Evolutionary conservation across 2,797 vertebrate species (phyloP).

Genomic region (Eidolon dupreanum): DNA sequence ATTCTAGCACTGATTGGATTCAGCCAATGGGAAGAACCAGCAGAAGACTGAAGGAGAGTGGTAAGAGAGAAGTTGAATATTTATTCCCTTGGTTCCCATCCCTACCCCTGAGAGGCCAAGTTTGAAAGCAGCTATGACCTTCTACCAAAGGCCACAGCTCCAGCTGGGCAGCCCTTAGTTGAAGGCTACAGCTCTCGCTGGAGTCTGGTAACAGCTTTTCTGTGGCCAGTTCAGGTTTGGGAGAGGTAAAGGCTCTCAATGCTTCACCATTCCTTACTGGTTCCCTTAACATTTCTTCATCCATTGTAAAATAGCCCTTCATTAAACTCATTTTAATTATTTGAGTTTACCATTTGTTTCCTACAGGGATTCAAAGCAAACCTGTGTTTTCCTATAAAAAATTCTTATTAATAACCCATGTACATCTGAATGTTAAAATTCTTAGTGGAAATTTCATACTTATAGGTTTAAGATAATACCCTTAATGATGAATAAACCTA

Average conservation of each 20-base stretch:
- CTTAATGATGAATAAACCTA: not conserved
- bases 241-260: not conserved
- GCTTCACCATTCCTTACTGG: not conserved
- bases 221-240: not conserved
- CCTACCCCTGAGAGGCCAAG: not conserved
- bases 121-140: not conserved
- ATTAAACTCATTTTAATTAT: slow-evolving; percentile 36
- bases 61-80: not conserved
- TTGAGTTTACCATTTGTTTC: slow-evolving; percentile 47
- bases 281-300: not conserved
- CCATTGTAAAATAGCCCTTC: not conserved
- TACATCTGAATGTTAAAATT: slow-evolving; percentile 26
- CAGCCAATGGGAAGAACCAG: not conserved
- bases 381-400: not conserved
- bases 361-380: slow-evolving; percentile 39
- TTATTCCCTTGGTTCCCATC: not conserved
- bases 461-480: slow-evolving; percentile 15
- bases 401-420: not conserved
- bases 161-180: not conserved
- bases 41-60: not conserved
- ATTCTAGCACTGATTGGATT: not conserved
- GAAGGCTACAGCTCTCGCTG: not conserved
- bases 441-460: not conserved
- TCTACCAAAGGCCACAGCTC: not conserved
- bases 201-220: not conserved